Percentiles rank a stretch among this genome's conserved stretches.
Conservation (phyloP, 2,888 invertebrate genomes). For the Labia minor region DNA sequence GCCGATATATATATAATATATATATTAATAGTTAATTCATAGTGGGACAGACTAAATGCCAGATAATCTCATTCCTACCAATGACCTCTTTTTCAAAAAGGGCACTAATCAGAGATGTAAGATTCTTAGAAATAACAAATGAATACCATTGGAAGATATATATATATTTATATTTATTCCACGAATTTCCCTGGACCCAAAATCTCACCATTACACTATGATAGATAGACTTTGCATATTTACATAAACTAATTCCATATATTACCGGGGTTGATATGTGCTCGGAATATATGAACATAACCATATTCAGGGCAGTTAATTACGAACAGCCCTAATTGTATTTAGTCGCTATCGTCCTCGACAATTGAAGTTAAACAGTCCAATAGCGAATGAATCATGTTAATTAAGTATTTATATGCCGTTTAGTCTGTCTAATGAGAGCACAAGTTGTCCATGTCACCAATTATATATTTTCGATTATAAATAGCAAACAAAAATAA, state of each 20-base stretch:
- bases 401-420: constrained; percentile 13
- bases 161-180: too few species aligned
- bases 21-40: too few species aligned
- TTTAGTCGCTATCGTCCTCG: background rate
- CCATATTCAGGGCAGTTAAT: constrained; percentile 3
- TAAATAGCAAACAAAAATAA: too few species aligned
- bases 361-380: constrained; percentile 13
- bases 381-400: background rate
- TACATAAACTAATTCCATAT: constrained; percentile 4
- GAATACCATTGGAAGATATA: too few species aligned
- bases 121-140: too few species aligned
- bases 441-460: background rate
- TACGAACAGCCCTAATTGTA: background rate
- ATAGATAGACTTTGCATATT: background rate
- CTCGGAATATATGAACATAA: background rate
- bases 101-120: too few species aligned
- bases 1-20: too few species aligned
- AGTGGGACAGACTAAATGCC: too few species aligned
- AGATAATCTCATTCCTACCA: too few species aligned
- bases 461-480: background rate
- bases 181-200: too few species aligned
- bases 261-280: background rate
- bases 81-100: too few species aligned
- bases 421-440: constrained; percentile 1
- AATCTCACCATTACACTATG: too few species aligned